A percentile compares a stretch with the other conserved stretches of the same genome.
These are phyloP conservation scores for Axea sp. DNA, from an alignment of 2,888 invertebrate genomes.

Conservation along the genomic window DNA sequence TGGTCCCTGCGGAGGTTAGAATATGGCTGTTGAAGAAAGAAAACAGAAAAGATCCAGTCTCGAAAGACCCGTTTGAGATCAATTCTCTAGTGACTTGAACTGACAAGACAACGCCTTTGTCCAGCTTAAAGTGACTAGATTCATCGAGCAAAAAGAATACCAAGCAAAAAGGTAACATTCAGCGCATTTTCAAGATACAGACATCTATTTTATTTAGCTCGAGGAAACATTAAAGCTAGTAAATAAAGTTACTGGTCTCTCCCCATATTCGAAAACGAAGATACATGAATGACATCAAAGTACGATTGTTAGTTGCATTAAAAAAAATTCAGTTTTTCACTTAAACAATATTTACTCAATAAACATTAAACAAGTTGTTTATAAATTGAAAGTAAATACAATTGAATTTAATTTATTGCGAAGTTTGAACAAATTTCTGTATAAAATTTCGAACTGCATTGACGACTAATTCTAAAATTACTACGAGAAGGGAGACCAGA, in stretches of 20 bases:
- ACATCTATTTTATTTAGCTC: conserved; percentile 79
- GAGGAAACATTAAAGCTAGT: conserved; percentile 69
- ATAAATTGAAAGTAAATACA: neutral
- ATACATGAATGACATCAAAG: conserved; percentile 38
- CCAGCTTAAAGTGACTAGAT: conserved; percentile 61
- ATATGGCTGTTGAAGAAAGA: conserved; percentile 54
- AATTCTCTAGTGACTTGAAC: conserved; percentile 58
- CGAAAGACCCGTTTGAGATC: conserved; percentile 64
- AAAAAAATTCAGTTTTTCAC: neutral
- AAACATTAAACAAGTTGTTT: neutral
- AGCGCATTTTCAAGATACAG: conserved; percentile 75
- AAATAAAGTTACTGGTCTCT: conserved; percentile 14
- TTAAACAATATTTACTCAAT: neutral
- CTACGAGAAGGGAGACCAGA: conserved; percentile 29
- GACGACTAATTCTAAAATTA: conserved; percentile 47
- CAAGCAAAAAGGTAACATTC: conserved; percentile 62
- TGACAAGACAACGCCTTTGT: conserved; percentile 60
- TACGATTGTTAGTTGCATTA: neutral
- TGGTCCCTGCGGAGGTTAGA: conserved; percentile 48
- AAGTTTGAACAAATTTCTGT: conserved; percentile 4
- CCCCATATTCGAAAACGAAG: conserved; percentile 41
- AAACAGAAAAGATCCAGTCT: conserved; percentile 63
- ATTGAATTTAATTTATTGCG: too few relatives aligned
- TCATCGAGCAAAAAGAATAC: conserved; percentile 43
- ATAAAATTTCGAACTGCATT: conserved; percentile 12